Base-by-base conservation (phyloP, 2,888 invertebrate genomes). In the Creontiades dilutus region DNA sequence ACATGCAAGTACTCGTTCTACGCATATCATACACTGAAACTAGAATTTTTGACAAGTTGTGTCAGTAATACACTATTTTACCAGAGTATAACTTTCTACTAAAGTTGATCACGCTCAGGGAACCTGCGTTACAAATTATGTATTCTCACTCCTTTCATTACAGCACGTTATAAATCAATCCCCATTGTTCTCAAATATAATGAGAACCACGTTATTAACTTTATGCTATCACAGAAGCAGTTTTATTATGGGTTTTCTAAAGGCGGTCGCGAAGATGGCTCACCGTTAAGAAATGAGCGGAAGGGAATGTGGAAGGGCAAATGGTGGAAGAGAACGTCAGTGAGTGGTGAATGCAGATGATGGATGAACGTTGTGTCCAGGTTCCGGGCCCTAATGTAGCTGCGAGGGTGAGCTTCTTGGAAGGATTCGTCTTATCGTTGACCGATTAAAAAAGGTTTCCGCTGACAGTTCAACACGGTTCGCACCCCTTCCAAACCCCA, bases 321-420 rank as follows among this genome's bases (percentile, higher is more conserved):
- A 37, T 16, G 19, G 28, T n/a, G 75, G 23, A 37, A 37, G 27
- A 37, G 47, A 78, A 46, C 19, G 78, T 78, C 78, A 78, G 78
- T 46, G 47, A 78, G 16, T 37, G 78, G 78, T 78, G 78, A 78
- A 78, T 78, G 46, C 78, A 78, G 78, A 78, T 78, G 78, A 78
- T 78, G 78, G 78, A 78, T 78, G 78, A 78, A 78, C 46, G n/a
- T 46, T 46, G 78, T 78, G 78, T 78, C 78, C 78, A 78, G 78
- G 78, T 47, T 68, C 78, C 16, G 78, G 46, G 16, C 37, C 19
- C 37, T 46, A 78, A 78, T 78, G 78, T 78, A 19, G 78, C 78
- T 78, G n/a, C 46, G 47, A 47, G n/a, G 11, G 14, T 37, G 46
- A 37, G 37, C 47, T n/a, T 78, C 19, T 75, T 37, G 37, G 37